Evolutionary conservation across 2,113 vertebrate genomes (phyloP), one percentile per base, ranked within the genome.

Genomic region (Scomber colias): DNA sequence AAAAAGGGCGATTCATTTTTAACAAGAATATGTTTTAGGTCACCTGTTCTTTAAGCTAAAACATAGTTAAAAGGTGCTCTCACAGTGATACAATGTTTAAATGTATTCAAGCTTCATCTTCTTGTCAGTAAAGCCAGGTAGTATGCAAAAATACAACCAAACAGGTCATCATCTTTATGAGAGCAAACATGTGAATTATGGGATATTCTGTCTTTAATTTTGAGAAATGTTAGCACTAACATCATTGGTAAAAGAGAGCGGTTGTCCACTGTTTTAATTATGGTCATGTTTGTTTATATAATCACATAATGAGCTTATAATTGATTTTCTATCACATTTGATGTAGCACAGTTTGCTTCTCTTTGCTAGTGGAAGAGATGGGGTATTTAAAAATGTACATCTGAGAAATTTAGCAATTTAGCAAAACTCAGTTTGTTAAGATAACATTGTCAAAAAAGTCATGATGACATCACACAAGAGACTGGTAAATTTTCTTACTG

Each of bases 401-500:
- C 35, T 40, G 35, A 40, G 35, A 40, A 40, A 40, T 40, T 40
- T 40, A 40, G 35, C 8, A 40, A 40, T 40, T 9, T 40, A 40
- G 7, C 35, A 40, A 40, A 40, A 40, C 35, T 9, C 7, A 40
- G 9, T 9, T 40, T 9, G 9, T 40, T 6, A 10, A 35, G 31
- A 64, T 19, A 56, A 40, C 3, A 5, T 19, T 16, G 55, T 70
- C 30, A 57, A 19, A 4, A 15, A 35, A 40, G 30, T 3, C 31
- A 17, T 15, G 14, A 15, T 15, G n/a, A 3, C 15, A 54, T 62
- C 14, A 56, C 14, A 66, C 10, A 30, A 46, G 14, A 3, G 13
- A 55, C 2, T 60, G 40, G 68, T 30, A 66, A 65, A 69, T 15
- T 50, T 21, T 95, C 97, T 95, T 97, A 99, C 98, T 15, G 97